Conservation (phyloP, 1,140 invertebrate species). For the Plutomurus gul region DNA sequence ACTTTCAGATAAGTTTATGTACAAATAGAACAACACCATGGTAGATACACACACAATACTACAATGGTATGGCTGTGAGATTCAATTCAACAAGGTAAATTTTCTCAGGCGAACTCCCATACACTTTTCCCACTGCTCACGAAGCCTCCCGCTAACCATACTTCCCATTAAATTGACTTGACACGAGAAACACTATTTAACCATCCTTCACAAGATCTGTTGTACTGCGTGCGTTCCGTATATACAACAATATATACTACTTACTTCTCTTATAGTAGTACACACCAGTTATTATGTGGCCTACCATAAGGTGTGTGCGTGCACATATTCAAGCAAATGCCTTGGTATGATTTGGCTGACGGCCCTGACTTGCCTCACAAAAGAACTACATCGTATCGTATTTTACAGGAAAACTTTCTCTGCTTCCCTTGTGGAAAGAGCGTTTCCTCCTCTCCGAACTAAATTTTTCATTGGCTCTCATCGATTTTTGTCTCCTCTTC, state of each 20-base stretch:
- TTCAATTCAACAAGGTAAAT: background rate
- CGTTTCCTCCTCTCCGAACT: background rate
- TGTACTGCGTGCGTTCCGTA: too few species aligned
- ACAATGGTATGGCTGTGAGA: too few species aligned
- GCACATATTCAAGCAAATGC: too few species aligned
- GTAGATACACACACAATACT: too few species aligned
- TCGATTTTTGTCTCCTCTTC: constrained; percentile 18
- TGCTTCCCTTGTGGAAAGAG: background rate
- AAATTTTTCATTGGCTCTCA: constrained; percentile 35
- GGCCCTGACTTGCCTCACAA: too few species aligned
- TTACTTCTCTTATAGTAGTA: too few species aligned
- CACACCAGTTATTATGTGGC: too few species aligned
- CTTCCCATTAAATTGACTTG: background rate
- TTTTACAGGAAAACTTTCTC: constrained; percentile 6
- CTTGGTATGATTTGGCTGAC: too few species aligned
- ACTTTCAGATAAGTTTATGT: background rate
- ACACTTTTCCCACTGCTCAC: background rate
- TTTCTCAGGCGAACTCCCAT: background rate
- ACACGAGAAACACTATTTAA: background rate
- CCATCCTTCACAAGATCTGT: background rate
- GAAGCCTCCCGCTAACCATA: background rate
- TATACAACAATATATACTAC: too few species aligned
- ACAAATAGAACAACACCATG: background rate
- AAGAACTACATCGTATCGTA: background rate
- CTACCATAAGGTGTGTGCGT: too few species aligned